A percentile compares a stretch with the other conserved stretches of the same genome.
Evolutionary conservation across 2,888 invertebrate species (phyloP).

Genomic region (Stenolophus ochropezus): DNA sequence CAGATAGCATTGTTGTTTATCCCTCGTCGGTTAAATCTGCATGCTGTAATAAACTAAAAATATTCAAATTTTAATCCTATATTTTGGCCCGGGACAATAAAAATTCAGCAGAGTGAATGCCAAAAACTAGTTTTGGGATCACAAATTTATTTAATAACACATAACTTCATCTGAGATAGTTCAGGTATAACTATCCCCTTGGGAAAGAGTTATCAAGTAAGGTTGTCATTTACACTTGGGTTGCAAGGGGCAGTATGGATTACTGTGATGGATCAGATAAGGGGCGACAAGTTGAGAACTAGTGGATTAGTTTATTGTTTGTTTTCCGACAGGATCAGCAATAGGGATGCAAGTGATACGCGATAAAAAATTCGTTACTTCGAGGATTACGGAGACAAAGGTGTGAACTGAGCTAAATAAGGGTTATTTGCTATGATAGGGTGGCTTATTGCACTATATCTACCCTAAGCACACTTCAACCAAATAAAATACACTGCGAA

Average conservation of each 20-base stretch:
- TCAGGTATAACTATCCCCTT: neutral
- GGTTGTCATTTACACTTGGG: neutral
- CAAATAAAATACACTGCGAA: neutral
- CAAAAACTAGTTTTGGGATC: neutral
- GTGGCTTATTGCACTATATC: neutral
- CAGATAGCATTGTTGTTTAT: neutral
- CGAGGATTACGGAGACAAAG: neutral
- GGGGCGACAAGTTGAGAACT: neutral
- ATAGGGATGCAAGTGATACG: neutral
- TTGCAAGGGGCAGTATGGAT: neutral
- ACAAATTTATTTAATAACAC: neutral
- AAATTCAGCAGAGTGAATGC: neutral
- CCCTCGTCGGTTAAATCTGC: neutral
- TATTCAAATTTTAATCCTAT: conserved; percentile 19
- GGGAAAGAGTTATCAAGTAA: neutral
- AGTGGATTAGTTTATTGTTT: neutral
- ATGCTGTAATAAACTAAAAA: neutral
- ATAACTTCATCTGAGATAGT: neutral
- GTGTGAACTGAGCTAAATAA: neutral
- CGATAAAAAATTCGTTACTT: neutral
- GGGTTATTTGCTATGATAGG: neutral
- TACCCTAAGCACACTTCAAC: neutral
- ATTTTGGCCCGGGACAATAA: conserved; percentile 9
- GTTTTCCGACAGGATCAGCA: neutral
- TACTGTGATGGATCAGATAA: neutral